Percentiles rank a stretch among this genome's conserved stretches.
These are phyloP conservation scores for Semotilus atromaculatus DNA, from an alignment of 2,797 vertebrate genomes.

Conservation along the genomic window DNA sequence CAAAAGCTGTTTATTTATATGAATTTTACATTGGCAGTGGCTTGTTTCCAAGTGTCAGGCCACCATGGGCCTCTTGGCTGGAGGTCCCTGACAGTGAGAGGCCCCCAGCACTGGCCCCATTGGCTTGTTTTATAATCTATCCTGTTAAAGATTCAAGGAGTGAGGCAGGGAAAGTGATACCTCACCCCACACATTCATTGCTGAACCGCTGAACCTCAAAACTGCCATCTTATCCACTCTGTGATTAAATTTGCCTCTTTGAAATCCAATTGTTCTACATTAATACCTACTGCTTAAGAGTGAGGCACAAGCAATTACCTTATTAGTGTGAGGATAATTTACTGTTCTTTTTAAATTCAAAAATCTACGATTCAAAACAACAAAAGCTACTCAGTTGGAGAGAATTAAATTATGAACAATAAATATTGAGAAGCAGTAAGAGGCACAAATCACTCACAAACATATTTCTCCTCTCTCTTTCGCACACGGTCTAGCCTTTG, in stretches of 20 bases:
- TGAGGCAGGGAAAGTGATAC: background rate
- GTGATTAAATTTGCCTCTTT: background rate
- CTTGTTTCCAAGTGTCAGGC: background rate
- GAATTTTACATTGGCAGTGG: background rate
- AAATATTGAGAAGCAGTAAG: conserved; percentile 40
- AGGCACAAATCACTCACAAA: conserved; percentile 2
- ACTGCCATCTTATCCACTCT: background rate
- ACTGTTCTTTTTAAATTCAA: background rate
- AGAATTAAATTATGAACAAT: conserved; percentile 63
- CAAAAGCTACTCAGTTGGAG: conserved; percentile 31
- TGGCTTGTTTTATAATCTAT: background rate
- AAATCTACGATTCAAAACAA: conserved; percentile 11
- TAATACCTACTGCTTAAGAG: background rate
- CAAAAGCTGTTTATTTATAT: background rate
- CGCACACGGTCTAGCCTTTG: background rate
- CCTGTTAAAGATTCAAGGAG: conserved; percentile 2
- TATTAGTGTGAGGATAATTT: conserved; percentile 14
- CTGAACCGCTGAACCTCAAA: background rate
- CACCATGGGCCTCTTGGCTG: background rate
- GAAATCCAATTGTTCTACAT: conserved; percentile 23
- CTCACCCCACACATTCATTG: background rate
- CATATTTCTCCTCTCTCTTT: background rate
- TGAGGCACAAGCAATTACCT: background rate
- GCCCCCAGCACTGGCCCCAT: background rate
- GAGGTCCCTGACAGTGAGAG: background rate